Percentiles rank a stretch among this genome's conserved stretches.
Conservation (phyloP, 1,140 invertebrate genomes). For the Heliconius nattereri region DNA sequence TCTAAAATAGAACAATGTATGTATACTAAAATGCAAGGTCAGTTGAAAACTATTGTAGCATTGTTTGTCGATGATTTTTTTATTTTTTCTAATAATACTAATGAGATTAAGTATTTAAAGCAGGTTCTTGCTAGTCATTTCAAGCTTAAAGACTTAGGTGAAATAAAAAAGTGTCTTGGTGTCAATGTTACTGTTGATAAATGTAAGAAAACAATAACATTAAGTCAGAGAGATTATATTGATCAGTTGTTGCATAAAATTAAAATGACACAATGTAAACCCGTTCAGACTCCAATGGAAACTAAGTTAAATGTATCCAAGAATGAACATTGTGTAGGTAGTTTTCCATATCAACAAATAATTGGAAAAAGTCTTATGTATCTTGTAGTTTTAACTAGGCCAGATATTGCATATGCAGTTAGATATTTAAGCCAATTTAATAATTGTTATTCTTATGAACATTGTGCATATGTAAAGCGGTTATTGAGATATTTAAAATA, state of each 20-base stretch:
- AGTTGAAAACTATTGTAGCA: constrained; percentile 28
- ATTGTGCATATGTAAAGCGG: constrained; percentile 29
- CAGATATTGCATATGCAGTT: no score
- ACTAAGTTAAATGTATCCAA: constrained; percentile 12
- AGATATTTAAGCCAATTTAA: constrained; percentile 35
- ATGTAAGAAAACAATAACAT: constrained; percentile 29
- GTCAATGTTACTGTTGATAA: constrained; percentile 24
- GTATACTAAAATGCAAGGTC: constrained; percentile 17
- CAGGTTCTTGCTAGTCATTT: background rate
- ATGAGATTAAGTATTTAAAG: constrained; percentile 15
- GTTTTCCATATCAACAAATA: no score
- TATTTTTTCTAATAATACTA: constrained; percentile 43
- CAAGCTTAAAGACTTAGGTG: background rate
- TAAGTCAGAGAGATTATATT: constrained; percentile 35
- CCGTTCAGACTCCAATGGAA: constrained; percentile 26
- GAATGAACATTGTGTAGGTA: no score
- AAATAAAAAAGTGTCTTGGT: constrained; percentile 19
- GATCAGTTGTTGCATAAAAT: constrained; percentile 20
- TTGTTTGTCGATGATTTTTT: constrained; percentile 43
- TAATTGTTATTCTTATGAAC: constrained; percentile 31
- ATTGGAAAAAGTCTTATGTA: no score
- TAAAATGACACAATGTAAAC: constrained; percentile 24
- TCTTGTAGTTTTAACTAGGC: no score
- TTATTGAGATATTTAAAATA: constrained; percentile 34
- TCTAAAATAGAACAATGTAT: constrained; percentile 37